Percentiles rank a stretch among this genome's conserved stretches.
phyloP scores from a whole-genome alignment of 2,113 vertebrate genomes.

The Beaufortia kweichowensis region DNA sequence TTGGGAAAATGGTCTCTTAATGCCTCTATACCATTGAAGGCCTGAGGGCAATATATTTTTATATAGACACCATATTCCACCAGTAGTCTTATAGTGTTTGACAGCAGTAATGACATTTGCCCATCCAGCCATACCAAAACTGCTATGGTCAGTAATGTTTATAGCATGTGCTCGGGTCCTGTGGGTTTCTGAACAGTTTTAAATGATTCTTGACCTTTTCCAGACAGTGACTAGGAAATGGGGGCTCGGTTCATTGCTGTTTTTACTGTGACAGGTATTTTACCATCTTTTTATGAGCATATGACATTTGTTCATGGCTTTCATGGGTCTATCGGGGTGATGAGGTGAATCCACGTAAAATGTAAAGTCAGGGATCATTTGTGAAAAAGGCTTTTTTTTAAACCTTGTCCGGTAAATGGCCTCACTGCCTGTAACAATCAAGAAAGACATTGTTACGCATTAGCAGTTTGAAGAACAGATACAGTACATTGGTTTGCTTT shows the following conservation, averaged over 20 bases:
- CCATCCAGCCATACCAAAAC: constrained; percentile 53
- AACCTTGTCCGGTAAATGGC: neutral
- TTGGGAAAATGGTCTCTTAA: constrained; percentile 44
- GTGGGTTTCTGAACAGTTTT: constrained; percentile 58
- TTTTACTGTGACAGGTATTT: constrained; percentile 60
- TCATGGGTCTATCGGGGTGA: constrained; percentile 44
- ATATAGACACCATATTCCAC: constrained; percentile 51
- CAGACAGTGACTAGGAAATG: constrained; percentile 55
- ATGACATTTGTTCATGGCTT: constrained; percentile 67
- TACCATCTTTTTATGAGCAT: constrained; percentile 62
- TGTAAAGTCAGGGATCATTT: constrained; percentile 35
- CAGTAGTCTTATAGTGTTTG: constrained; percentile 41
- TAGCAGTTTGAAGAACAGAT: neutral
- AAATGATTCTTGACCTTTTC: constrained; percentile 69
- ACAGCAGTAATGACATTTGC: constrained; percentile 58
- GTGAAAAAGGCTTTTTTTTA: constrained; percentile 23
- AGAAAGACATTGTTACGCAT: neutral
- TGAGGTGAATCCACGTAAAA: constrained; percentile 43
- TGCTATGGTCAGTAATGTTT: constrained; percentile 63
- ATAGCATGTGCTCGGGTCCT: constrained; percentile 58
- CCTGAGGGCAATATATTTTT: constrained; percentile 46
- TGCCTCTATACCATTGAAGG: constrained; percentile 20
- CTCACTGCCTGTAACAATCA: neutral
- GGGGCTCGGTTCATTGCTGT: constrained; percentile 60
- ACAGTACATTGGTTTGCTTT: neutral